Evolutionary conservation across 2,888 invertebrate species (phyloP).

Genomic region (Apodemia hepburni): DNA sequence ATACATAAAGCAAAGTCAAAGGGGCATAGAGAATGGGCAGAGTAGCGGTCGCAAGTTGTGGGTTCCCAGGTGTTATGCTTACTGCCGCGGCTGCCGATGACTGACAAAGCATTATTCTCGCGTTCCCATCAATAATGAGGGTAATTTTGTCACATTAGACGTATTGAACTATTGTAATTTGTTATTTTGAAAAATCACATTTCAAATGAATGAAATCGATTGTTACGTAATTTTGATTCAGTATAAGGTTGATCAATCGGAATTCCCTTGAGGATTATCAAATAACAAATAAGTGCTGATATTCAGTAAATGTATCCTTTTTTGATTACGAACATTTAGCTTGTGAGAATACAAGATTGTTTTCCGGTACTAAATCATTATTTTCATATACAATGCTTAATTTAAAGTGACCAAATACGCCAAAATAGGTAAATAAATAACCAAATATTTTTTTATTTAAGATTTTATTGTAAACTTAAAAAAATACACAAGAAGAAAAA

Average conservation of each 20-base stretch:
- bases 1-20: too few species aligned
- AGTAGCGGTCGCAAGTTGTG: conserved; percentile 63
- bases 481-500: too few species aligned
- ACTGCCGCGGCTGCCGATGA: conserved; percentile 39
- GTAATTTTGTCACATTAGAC: conserved; percentile 78
- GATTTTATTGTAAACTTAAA: too few species aligned
- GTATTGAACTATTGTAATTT: conserved; percentile 67
- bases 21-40: conserved; percentile 76
- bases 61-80: conserved; percentile 68
- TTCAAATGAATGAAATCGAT: conserved; percentile 21
- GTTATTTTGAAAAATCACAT: conserved; percentile 33
- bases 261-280: too few species aligned
- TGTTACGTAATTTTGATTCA: conserved; percentile 12
- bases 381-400: neutral
- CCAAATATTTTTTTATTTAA: too few species aligned
- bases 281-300: too few species aligned
- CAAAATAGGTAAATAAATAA: too few species aligned
- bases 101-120: conserved; percentile 54
- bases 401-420: too few species aligned
- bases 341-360: neutral
- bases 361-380: neutral
- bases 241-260: conserved; percentile 18
- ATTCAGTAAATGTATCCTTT: too few species aligned
- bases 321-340: too few species aligned
- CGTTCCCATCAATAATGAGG: conserved; percentile 76